Evolutionary conservation across 1,140 invertebrate species (phyloP).

Genomic region (Neodiprion virginianus): DNA sequence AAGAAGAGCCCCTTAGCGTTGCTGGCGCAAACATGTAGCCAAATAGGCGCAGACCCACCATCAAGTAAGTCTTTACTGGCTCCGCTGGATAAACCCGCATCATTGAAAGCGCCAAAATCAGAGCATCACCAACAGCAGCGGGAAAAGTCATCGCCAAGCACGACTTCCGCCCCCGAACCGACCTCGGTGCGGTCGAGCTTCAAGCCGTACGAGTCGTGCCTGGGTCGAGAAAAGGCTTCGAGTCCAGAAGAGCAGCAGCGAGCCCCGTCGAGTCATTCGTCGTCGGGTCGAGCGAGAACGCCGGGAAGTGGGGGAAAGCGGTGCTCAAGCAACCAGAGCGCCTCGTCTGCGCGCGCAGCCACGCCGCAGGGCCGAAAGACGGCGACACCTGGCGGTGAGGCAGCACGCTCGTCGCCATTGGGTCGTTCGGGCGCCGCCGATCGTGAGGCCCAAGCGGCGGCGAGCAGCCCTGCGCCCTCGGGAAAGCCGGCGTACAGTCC

Average conservation of each 20-base stretch:
- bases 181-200: slow-evolving; percentile 67
- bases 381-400: slow-evolving; percentile 37
- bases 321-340: slow-evolving; percentile 71
- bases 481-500: slow-evolving; percentile 59
- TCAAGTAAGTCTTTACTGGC: slow-evolving; percentile 71
- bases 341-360: slow-evolving; percentile 62
- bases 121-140: slow-evolving; percentile 59
- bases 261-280: slow-evolving; percentile 47
- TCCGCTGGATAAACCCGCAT: slow-evolving; percentile 63
- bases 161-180: slow-evolving; percentile 36
- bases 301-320: slow-evolving; percentile 55
- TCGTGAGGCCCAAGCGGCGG: slow-evolving; percentile 21
- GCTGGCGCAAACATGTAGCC: slow-evolving; percentile 93
- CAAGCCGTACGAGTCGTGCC: slow-evolving; percentile 74
- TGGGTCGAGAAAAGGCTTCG: slow-evolving; percentile 52
- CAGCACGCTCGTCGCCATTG: slow-evolving; percentile 14
- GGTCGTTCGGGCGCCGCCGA: slow-evolving; percentile 14
- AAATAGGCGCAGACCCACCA: slow-evolving; percentile 88
- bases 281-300: slow-evolving; percentile 48
- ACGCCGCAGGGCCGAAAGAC: slow-evolving; percentile 50
- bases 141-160: slow-evolving; percentile 66
- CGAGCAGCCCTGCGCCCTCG: slow-evolving; percentile 59
- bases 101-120: slow-evolving; percentile 71
- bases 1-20: slow-evolving; percentile 95
- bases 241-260: slow-evolving; percentile 46